These are phyloP conservation scores for Saturnia japonica DNA, from an alignment of 2,888 invertebrate species.

Conservation along the genomic window DNA sequence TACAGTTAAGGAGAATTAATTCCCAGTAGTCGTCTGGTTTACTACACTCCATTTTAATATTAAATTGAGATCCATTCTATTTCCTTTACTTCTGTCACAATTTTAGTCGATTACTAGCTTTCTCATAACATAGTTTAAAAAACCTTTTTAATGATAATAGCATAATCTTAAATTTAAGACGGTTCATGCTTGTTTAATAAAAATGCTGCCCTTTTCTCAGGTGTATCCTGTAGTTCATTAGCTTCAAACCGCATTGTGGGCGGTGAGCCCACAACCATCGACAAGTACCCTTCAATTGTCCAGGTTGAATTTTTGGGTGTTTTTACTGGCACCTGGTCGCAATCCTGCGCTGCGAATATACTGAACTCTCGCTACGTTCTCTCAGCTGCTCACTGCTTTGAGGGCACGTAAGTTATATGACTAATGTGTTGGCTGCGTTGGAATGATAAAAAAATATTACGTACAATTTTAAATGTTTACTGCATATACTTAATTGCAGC, in stretches of 20 bases:
- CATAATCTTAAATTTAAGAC: background rate
- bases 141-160: too few species aligned
- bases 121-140: too few species aligned
- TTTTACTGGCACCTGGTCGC: constrained; percentile 28
- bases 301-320: constrained; percentile 45
- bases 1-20: background rate
- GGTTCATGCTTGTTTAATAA: background rate
- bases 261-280: constrained; percentile 30
- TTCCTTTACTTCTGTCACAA: too few species aligned
- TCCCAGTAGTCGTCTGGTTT: too few species aligned
- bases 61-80: too few species aligned
- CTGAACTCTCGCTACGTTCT: constrained; percentile 26
- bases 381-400: constrained; percentile 33
- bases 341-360: constrained; percentile 31
- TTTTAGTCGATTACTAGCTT: too few species aligned
- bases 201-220: constrained; percentile 18
- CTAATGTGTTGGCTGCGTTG: background rate
- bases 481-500: background rate
- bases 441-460: background rate
- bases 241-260: constrained; percentile 27
- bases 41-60: too few species aligned
- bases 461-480: background rate
- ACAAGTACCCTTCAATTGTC: constrained; percentile 46
- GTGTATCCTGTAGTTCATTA: constrained; percentile 20
- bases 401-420: constrained; percentile 29